These are phyloP conservation scores for Junonia oenone DNA, from an alignment of 2,888 invertebrate genomes.

Conservation along the genomic window DNA sequence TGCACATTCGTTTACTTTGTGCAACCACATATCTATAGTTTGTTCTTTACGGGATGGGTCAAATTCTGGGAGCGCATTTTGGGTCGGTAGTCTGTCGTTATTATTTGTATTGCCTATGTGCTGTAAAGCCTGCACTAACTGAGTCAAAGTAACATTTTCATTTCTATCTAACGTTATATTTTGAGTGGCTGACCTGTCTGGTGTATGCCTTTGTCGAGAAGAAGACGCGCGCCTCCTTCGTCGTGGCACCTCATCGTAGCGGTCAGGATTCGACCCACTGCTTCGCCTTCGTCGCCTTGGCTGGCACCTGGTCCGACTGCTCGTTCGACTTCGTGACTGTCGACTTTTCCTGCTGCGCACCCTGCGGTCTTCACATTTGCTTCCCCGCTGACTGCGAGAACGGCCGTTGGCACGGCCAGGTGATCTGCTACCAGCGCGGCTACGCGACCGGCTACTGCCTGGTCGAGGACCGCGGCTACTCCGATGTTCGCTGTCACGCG, in stretches of 20 bases:
- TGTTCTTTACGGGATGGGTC: constrained; percentile 18
- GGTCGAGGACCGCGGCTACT: background rate
- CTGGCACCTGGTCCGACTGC: too few species aligned
- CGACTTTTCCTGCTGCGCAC: too few species aligned
- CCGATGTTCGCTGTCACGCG: too few species aligned
- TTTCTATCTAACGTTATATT: background rate
- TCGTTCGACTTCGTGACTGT: too few species aligned
- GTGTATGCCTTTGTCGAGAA: background rate
- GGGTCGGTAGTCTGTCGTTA: too few species aligned
- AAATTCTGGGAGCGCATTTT: constrained; percentile 15
- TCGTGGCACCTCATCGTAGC: too few species aligned
- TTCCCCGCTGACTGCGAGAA: too few species aligned
- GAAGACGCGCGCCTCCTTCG: background rate
- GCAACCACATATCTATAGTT: constrained; percentile 24
- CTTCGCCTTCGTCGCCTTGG: background rate
- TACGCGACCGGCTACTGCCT: background rate
- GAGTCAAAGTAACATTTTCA: background rate
- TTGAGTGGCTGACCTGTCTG: background rate
- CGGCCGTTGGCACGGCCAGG: too few species aligned
- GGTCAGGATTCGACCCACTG: background rate
- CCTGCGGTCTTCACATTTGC: too few species aligned
- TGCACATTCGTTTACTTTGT: constrained; percentile 30
- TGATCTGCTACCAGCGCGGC: background rate
- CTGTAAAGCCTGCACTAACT: too few species aligned
- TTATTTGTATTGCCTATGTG: too few species aligned